Conservation (phyloP, 2,113 vertebrate genomes). For the Oreotrochilus melanogaster region DNA sequence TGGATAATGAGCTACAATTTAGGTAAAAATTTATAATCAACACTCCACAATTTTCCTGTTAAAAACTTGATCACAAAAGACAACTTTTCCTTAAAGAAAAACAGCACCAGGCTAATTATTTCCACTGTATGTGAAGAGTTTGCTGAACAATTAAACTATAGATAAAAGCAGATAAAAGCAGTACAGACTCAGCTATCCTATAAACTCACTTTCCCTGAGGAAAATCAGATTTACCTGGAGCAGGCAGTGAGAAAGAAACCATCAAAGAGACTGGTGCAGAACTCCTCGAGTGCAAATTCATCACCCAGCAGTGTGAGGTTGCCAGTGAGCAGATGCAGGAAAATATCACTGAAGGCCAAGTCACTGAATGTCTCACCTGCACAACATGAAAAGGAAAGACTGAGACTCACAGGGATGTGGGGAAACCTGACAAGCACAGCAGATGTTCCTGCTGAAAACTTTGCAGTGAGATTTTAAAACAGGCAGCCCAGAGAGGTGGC, state of each 20-base stretch:
- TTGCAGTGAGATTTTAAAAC: neutral
- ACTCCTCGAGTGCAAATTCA: constrained; percentile 92
- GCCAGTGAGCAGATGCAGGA: constrained; percentile 93
- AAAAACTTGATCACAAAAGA: neutral
- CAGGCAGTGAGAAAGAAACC: constrained; percentile 91
- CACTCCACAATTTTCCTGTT: neutral
- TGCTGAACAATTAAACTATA: neutral
- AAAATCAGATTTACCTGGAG: constrained; percentile 82
- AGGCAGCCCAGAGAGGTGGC: neutral
- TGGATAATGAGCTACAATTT: neutral
- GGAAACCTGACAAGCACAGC: neutral
- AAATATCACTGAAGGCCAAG: constrained; percentile 93
- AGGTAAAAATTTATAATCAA: neutral
- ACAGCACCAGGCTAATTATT: neutral
- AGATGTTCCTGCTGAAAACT: neutral
- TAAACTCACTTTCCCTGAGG: neutral
- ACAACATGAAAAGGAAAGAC: neutral
- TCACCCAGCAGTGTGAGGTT: constrained; percentile 92
- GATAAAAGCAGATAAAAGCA: neutral
- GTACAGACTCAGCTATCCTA: neutral
- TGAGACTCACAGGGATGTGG: neutral
- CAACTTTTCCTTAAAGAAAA: neutral
- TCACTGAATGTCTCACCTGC: constrained; percentile 93
- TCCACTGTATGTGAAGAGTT: neutral
- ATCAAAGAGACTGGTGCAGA: constrained; percentile 91